These are phyloP conservation scores for Endotricha flammealis DNA, from an alignment of 2,888 invertebrate genomes.

Conservation along the genomic window DNA sequence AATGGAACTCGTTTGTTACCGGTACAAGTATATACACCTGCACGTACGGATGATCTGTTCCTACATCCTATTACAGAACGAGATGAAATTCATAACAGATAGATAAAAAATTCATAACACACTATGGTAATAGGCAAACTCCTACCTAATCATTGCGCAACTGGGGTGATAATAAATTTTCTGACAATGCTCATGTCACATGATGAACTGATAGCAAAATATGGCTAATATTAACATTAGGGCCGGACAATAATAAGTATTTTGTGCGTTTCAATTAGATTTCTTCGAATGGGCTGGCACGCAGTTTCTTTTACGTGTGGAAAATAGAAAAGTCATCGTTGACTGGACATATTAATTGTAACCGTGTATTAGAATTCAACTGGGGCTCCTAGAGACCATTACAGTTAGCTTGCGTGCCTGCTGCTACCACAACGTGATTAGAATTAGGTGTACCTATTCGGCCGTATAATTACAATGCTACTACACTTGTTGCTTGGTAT, in stretches of 20 bases:
- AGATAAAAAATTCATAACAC: neutral
- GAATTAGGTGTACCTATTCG: constrained; percentile 52
- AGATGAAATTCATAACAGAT: constrained; percentile 9
- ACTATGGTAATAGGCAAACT: neutral
- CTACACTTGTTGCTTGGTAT: constrained; percentile 28
- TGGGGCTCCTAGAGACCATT: constrained; percentile 53
- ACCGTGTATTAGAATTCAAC: constrained; percentile 69
- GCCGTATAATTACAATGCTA: constrained; percentile 42
- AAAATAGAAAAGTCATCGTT: constrained; percentile 78
- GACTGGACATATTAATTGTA: constrained; percentile 74
- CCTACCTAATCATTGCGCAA: too few species aligned
- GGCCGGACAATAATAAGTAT: constrained; percentile 15
- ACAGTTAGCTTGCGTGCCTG: constrained; percentile 72
- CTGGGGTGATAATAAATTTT: neutral
- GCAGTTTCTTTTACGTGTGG: constrained; percentile 77
- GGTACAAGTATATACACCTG: constrained; percentile 34
- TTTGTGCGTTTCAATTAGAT: constrained; percentile 57
- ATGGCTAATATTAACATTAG: neutral
- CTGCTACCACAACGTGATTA: constrained; percentile 57
- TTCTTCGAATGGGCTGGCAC: constrained; percentile 61
- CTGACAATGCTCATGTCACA: neutral
- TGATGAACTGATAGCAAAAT: neutral
- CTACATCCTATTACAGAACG: constrained; percentile 40
- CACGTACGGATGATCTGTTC: constrained; percentile 24
- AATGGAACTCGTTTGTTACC: constrained; percentile 65